A percentile compares a stretch with the other conserved stretches of the same genome.
phyloP scores from a whole-genome alignment of 2,888 invertebrate genomes.

The Falcaria lacertinaria region DNA sequence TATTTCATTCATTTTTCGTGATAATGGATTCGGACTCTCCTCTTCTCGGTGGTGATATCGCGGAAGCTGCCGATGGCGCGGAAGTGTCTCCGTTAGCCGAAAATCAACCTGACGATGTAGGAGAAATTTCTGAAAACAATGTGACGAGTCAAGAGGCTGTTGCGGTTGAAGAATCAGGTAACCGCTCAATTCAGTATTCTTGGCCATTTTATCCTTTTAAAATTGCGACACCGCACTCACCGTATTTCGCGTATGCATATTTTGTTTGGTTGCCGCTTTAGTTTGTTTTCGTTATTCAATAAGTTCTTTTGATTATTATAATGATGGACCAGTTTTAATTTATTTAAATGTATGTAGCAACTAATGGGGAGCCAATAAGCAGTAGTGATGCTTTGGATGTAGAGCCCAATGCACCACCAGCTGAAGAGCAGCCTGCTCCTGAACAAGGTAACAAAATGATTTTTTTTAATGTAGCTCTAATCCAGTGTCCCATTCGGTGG shows the following conservation, averaged over 20 bases:
- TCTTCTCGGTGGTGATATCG: conserved; percentile 54
- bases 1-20: conserved; percentile 15
- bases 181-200: background rate
- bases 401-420: conserved; percentile 41
- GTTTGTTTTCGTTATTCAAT: background rate
- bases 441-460: conserved; percentile 44
- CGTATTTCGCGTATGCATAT: background rate
- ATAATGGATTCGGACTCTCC: conserved; percentile 69
- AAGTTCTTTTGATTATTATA: too few species aligned
- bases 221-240: too few species aligned
- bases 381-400: conserved; percentile 64
- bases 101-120: conserved; percentile 52
- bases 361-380: conserved; percentile 65
- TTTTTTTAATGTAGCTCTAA: too few species aligned
- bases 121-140: conserved; percentile 58
- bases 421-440: conserved; percentile 41
- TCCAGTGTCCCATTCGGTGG: too few species aligned
- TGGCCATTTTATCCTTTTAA: too few species aligned
- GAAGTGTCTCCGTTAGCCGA: conserved; percentile 67
- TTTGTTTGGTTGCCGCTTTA: background rate
- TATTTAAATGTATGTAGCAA: conserved; percentile 30
- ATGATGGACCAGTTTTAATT: too few species aligned
- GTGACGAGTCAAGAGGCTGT: conserved; percentile 51
- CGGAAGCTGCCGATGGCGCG: conserved; percentile 73
- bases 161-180: conserved; percentile 53